Evolutionary conservation across 1,140 invertebrate species (phyloP).

Genomic region (Drosophila varians): DNA sequence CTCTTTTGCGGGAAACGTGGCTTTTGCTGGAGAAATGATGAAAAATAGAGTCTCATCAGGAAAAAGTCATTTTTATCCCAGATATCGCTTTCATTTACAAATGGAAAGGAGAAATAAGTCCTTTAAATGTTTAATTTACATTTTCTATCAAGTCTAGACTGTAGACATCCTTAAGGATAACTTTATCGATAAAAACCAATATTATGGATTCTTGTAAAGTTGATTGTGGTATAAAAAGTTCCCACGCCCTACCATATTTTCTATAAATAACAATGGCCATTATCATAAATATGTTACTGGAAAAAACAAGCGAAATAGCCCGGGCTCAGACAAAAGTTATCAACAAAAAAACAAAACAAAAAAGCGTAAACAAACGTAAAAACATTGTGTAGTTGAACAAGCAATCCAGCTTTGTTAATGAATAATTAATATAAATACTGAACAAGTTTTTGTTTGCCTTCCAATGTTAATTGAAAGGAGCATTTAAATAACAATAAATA

Average conservation of each 20-base stretch:
- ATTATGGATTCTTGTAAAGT: constrained; percentile 29
- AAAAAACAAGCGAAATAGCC: constrained; percentile 14
- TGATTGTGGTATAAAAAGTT: constrained; percentile 28
- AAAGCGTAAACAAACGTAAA: constrained; percentile 28
- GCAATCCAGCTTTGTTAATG: constrained; percentile 32
- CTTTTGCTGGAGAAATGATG: constrained; percentile 21
- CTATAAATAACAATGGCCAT: constrained; percentile 32
- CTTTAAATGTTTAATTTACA: constrained; percentile 1
- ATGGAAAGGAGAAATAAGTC: not conserved
- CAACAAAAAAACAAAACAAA: too few relatives aligned
- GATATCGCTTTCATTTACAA: constrained; percentile 21
- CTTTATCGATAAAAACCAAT: constrained; percentile 34
- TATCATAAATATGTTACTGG: constrained; percentile 57
- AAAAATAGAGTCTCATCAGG: constrained; percentile 21
- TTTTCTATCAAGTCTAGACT: constrained; percentile 53
- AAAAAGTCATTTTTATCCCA: constrained; percentile 10
- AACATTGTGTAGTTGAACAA: constrained; percentile 14
- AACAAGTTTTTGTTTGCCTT: constrained; percentile 42
- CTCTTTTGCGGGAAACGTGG: constrained; percentile 3
- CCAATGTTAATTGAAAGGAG: constrained; percentile 71
- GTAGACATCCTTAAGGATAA: constrained; percentile 46
- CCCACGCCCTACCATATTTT: constrained; percentile 14
- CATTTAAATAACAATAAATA: constrained; percentile 74
- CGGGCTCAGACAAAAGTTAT: constrained; percentile 27
- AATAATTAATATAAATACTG: constrained; percentile 66